Conservation (phyloP, 2,797 vertebrate species). For the Fistularia tabacaria region DNA sequence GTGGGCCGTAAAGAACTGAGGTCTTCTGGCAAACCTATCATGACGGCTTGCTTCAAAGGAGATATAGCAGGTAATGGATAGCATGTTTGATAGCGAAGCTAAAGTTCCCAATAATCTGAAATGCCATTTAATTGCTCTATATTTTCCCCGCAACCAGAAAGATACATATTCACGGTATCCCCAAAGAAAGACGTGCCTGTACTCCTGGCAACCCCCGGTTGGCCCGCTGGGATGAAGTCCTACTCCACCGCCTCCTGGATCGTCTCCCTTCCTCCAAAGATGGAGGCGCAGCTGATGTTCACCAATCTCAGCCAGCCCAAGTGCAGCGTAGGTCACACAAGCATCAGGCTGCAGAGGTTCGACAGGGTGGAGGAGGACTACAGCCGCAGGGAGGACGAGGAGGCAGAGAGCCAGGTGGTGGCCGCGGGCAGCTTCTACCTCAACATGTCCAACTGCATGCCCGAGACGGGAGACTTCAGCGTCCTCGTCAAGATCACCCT, state of each 20-base stretch:
- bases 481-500: conserved; percentile 78
- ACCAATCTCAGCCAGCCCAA: conserved; percentile 67
- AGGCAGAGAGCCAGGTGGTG: conserved; percentile 51
- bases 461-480: conserved; percentile 62
- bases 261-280: conserved; percentile 67
- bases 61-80: conserved; percentile 66
- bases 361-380: conserved; percentile 51
- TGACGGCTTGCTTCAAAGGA: conserved; percentile 73
- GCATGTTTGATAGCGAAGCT: neutral
- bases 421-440: conserved; percentile 81
- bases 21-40: conserved; percentile 47
- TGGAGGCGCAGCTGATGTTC: conserved; percentile 78
- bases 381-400: conserved; percentile 78
- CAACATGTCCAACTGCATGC: conserved; percentile 89
- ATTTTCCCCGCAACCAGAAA: conserved; percentile 67
- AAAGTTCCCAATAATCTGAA: too few relatives aligned
- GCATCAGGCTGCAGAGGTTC: conserved; percentile 76
- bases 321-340: conserved; percentile 72
- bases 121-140: too few relatives aligned
- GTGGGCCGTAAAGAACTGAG: conserved; percentile 31
- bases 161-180: conserved; percentile 79
- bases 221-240: conserved; percentile 73
- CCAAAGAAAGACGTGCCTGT: conserved; percentile 64
- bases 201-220: conserved; percentile 80
- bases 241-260: conserved; percentile 84